Conservation (phyloP, 30 jellyfish, hydroid and myxozoan species). For the Turritopsis dohrnii region DNA sequence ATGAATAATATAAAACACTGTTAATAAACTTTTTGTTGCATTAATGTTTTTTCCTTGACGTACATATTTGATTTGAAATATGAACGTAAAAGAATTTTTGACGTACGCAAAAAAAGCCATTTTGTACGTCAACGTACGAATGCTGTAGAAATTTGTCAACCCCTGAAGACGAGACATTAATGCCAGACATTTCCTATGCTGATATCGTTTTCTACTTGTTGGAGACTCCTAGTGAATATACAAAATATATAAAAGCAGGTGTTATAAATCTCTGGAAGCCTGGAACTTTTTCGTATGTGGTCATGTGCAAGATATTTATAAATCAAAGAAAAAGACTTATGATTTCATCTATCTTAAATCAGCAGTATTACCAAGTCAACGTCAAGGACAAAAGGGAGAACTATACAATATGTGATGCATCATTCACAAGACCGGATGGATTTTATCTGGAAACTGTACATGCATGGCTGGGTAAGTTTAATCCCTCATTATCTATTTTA, state of each 20-base stretch:
- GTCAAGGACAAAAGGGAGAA: not conserved
- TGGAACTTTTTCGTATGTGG: not conserved
- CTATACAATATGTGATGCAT: not conserved
- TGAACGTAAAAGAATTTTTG: too few relatives aligned
- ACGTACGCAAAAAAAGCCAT: too few relatives aligned
- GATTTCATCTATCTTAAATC: not conserved
- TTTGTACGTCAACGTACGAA: too few relatives aligned
- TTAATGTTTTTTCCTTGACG: too few relatives aligned
- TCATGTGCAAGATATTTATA: conserved; percentile 3
- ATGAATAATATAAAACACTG: too few relatives aligned
- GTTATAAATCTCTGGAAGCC: not conserved
- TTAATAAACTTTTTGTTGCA: too few relatives aligned
- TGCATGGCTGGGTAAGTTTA: conserved; percentile 9
- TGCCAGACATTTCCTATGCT: not conserved
- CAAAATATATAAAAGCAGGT: not conserved
- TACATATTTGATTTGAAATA: too few relatives aligned
- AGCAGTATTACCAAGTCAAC: conserved; percentile 7
- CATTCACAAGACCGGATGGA: conserved; percentile 3
- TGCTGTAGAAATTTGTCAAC: too few relatives aligned
- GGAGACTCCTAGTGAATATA: not conserved
- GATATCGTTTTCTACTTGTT: not conserved
- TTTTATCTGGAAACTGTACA: not conserved
- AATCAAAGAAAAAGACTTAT: not conserved
- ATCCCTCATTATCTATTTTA: not conserved
- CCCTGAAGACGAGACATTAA: not conserved